Base-by-base conservation (phyloP, 2,797 vertebrate genomes). In the Gorsachius magnificus region DNA sequence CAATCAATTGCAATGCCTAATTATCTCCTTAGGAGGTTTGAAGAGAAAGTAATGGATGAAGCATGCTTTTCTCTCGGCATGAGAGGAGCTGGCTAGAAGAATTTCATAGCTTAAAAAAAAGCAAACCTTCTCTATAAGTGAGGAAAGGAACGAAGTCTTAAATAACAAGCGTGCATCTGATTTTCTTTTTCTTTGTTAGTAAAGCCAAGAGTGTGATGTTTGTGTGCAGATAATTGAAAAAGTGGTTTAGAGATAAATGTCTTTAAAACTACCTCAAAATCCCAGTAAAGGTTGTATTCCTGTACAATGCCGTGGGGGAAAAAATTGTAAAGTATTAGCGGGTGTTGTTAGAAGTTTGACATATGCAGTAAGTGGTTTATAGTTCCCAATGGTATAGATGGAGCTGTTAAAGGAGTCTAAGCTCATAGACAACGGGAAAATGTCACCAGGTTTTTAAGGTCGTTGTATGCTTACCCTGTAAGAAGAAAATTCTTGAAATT, bases 1-100 rank as follows among this genome's bases (percentile, higher is more conserved):
- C 96, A 98, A 97, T 97, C 97, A 96, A 97, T 97, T 97, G 93
- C 93, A 96, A 94, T 93, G 90, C 68, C 84, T 97, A 96, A 97
- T 98, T 98, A 97, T 96, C 96, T 97, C 94, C 93, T 89, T 74
- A 97, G 96, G 96, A 97, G 89, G 76, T 77, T 92, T 93, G 87
- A 80, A 96, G 91, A 94, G 84, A 94, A 85, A 91, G 72, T 95
- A 96, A 97, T 97, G 94, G 92, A 96, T 96, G 96, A 88, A 97
- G 51, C 29, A 6, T 68, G 84, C 87, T 96, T 98, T 97, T 75
- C 61, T 93, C 93, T 95, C 96, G 97, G 95, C 89, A 24, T 90
- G 95, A 54, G 65, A 84, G 31, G 58, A 76, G n/a, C 94, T 95
- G 70, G 51, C 43, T 90, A 71, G 87, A 96, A 46, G 36, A 90